Percentiles rank a stretch among this genome's conserved stretches.
phyloP scores from a whole-genome alignment of 2,888 invertebrate species.

The Eupithecia subfuscata region DNA sequence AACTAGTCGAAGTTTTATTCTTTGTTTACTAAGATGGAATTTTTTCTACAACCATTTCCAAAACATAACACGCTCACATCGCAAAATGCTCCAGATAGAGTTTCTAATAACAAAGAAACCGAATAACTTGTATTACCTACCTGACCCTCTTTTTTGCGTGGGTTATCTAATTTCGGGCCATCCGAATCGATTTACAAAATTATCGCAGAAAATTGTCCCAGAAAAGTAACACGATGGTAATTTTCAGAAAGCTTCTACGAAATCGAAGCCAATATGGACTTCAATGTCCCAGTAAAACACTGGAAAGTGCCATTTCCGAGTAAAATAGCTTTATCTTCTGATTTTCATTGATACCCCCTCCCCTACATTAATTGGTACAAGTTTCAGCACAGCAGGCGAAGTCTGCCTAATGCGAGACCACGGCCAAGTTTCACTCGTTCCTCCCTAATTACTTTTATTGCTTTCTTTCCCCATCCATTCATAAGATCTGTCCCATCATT shows the following conservation, averaged over 20 bases:
- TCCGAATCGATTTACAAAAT: not conserved
- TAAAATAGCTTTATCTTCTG: constrained; percentile 34
- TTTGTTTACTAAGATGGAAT: not conserved
- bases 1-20: not conserved
- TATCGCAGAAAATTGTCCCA: not conserved
- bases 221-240: not conserved
- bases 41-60: not conserved
- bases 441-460: constrained; percentile 72
- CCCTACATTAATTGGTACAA: constrained; percentile 68
- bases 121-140: not conserved
- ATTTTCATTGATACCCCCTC: constrained; percentile 47
- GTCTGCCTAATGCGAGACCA: constrained; percentile 65
- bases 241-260: not conserved
- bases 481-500: constrained; percentile 57
- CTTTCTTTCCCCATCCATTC: constrained; percentile 66
- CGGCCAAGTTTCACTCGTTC: constrained; percentile 69
- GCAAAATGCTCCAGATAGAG: not conserved
- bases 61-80: not conserved
- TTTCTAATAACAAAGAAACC: not conserved
- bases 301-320: constrained; percentile 23
- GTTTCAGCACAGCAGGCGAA: constrained; percentile 67
- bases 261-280: constrained; percentile 6
- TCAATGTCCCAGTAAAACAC: constrained; percentile 11
- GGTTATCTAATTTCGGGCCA: not conserved
- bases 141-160: not conserved